Conservation (phyloP, 2,888 invertebrate genomes). For the Netelia melanura region DNA sequence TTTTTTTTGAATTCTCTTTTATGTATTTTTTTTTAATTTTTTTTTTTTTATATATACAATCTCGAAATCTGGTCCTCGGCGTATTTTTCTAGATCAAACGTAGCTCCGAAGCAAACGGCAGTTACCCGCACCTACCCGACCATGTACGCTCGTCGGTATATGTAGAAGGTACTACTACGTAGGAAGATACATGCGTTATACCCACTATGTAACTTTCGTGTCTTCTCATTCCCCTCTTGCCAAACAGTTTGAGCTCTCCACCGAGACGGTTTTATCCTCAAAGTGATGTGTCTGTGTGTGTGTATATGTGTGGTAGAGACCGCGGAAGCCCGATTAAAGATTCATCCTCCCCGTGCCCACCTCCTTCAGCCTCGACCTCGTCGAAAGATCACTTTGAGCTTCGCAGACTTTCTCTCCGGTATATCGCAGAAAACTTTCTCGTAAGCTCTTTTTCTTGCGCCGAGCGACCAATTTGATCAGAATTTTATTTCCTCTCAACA, state of each 20-base stretch:
- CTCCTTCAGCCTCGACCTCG: conserved; percentile 10
- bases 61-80: background rate
- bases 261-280: conserved; percentile 13
- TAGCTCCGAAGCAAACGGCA: background rate
- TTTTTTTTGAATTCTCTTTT: background rate
- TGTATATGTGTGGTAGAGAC: background rate
- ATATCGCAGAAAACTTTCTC: conserved; percentile 32
- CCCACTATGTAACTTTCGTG: conserved; percentile 19
- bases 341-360: conserved; percentile 16
- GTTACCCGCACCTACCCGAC: background rate
- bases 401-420: conserved; percentile 31
- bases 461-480: background rate
- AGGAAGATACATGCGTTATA: background rate
- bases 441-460: background rate
- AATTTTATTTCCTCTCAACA: background rate
- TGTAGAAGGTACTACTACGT: background rate
- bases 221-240: conserved; percentile 29
- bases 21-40: background rate
- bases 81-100: background rate
- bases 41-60: background rate
- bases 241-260: conserved; percentile 16
- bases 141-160: background rate
- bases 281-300: background rate
- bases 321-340: conserved; percentile 23
- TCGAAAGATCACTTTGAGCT: conserved; percentile 18